Conservation (phyloP, 2,113 vertebrate species). For the Diglossa brunneiventris region DNA sequence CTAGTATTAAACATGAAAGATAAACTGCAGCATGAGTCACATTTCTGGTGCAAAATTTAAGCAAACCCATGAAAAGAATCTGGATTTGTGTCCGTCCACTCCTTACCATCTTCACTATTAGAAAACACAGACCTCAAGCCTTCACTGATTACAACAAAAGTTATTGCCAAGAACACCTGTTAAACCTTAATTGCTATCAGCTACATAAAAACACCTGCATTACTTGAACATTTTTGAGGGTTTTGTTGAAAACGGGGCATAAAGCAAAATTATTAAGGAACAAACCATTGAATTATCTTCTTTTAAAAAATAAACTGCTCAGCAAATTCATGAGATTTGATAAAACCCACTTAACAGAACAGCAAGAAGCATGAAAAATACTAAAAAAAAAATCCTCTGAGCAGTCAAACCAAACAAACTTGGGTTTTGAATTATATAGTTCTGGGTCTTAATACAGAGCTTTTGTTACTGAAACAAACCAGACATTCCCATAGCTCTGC, state of each 20-base stretch:
- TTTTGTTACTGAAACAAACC: neutral
- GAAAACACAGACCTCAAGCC: neutral
- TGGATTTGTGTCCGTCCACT: neutral
- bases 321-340: neutral
- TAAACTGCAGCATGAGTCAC: neutral
- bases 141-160: neutral
- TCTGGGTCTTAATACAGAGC: neutral
- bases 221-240: neutral
- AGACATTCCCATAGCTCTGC: neutral
- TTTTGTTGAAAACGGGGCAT: neutral
- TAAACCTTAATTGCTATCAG: neutral
- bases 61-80: neutral
- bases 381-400: neutral
- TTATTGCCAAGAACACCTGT: neutral
- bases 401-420: neutral
- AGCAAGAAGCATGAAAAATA: neutral
- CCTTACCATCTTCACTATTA: neutral
- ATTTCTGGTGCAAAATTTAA: neutral
- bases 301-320: neutral
- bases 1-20: neutral
- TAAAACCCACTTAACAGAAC: rapidly evolving
- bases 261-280: neutral
- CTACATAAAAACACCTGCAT: neutral
- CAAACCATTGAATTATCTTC: neutral
- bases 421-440: neutral